Evolutionary conservation across 1,140 invertebrate genomes (phyloP).

Genomic region (Bombus superbus): DNA sequence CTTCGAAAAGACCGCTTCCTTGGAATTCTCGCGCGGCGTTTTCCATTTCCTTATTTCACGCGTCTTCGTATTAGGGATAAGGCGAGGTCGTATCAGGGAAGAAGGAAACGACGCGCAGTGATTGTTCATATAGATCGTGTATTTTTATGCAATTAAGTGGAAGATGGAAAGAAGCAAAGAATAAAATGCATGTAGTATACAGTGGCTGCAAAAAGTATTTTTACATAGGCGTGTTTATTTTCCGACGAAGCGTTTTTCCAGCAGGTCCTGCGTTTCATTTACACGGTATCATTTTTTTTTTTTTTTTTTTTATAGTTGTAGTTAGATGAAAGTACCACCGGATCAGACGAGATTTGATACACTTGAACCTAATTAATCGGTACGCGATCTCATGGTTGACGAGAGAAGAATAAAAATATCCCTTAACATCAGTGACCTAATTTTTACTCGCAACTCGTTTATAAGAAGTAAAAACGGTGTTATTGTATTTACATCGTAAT

Average conservation of each 20-base stretch:
- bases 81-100: neutral
- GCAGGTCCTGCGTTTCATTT: no score
- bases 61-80: neutral
- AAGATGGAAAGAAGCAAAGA: neutral
- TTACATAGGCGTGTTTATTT: no score
- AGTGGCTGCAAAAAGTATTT: neutral
- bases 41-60: neutral
- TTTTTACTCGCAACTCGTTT: neutral
- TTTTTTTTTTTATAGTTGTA: no score
- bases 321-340: no score
- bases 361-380: neutral
- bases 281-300: no score
- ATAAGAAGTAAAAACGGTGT: neutral
- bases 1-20: constrained; percentile 11
- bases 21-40: neutral
- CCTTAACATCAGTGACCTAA: neutral
- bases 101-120: no score
- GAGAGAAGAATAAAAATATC: neutral
- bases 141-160: neutral
- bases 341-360: no score
- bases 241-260: no score
- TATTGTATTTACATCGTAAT: neutral
- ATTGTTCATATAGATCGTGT: neutral
- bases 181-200: no score
- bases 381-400: no score